Evolutionary conservation across 2,797 vertebrate genomes (phyloP), one percentile per base, ranked within the genome.

Genomic region (Tenualosa ilisha): DNA sequence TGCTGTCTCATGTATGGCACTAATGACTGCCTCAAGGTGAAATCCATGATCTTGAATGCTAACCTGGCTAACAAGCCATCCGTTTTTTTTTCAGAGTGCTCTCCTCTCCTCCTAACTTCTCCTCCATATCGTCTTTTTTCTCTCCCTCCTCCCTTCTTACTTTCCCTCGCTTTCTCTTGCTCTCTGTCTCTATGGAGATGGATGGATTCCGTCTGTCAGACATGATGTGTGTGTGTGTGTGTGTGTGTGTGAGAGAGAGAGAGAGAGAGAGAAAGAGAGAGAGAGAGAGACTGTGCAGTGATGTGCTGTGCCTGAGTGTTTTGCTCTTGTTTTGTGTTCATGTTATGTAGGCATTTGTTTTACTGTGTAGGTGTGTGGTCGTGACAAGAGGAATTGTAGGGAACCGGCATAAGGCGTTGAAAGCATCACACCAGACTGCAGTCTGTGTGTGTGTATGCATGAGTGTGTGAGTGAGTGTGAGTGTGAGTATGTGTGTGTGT

Each of bases 301-400:
- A 37, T 72, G 26, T 72, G 65, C 65, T 37, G 13, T 40, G 68
- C 31, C 7, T 43, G 37, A 79, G 37, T 46, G 72, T 20, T 79
- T 46, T 22, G 40, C 0, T 22, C 37, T 46, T 79, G 37, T 85
- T 82, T 85, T 83, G 72, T 83, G 50, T 65, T 53, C 43, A 86
- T 63, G 81, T 53, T 56, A 85, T 53, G 81, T 53, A 24, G 40
- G 20, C 49, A 54, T 83, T 40, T 43, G 85, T 63, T 83, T 83
- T 6, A 49, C 82, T 83, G 87, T 85, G 85, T 88, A 81, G 87
- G 85, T 83, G 85, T 84, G 83, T 56, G 83, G 81, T 84, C 84
- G 65, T 86, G 83, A 85, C 50, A 12, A 49, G 46, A 31, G 50
- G 83, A 40, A 86, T 84, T 81, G 53, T 65, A 84, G 46, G 51